Conservation (phyloP, 2,888 invertebrate genomes). For the Lagria hirta region DNA sequence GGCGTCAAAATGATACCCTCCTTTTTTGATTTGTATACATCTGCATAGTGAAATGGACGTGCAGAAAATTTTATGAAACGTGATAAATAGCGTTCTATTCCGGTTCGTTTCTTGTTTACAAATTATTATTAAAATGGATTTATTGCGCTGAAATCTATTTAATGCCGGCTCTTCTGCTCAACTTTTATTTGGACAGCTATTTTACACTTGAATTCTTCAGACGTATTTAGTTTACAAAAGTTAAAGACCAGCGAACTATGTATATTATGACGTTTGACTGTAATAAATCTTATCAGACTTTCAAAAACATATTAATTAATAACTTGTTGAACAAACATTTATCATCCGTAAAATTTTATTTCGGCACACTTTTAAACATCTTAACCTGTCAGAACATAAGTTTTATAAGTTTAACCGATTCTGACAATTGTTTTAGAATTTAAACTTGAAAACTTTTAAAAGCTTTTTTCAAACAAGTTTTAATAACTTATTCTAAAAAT, state of each 20-base stretch:
- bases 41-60: constrained; percentile 59
- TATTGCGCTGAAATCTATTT: constrained; percentile 39
- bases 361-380: too few species aligned
- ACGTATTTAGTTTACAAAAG: neutral
- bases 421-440: too few species aligned
- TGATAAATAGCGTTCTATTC: constrained; percentile 48
- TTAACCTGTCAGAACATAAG: too few species aligned
- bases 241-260: too few species aligned
- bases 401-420: too few species aligned
- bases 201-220: constrained; percentile 3
- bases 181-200: constrained; percentile 8
- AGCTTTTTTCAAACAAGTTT: too few species aligned
- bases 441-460: too few species aligned
- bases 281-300: constrained; percentile 14
- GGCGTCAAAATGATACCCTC: constrained; percentile 52
- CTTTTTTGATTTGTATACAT: constrained; percentile 58
- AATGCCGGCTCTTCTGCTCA: constrained; percentile 12
- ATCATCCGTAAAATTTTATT: too few species aligned
- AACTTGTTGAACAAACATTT: constrained; percentile 16
- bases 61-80: constrained; percentile 46
- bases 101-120: constrained; percentile 49
- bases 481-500: too few species aligned
- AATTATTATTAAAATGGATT: constrained; percentile 51
- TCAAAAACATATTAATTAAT: constrained; percentile 20
- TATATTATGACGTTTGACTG: too few species aligned